phyloP scores from a whole-genome alignment of 1,140 invertebrate genomes.

The Hyphantria cunea region DNA sequence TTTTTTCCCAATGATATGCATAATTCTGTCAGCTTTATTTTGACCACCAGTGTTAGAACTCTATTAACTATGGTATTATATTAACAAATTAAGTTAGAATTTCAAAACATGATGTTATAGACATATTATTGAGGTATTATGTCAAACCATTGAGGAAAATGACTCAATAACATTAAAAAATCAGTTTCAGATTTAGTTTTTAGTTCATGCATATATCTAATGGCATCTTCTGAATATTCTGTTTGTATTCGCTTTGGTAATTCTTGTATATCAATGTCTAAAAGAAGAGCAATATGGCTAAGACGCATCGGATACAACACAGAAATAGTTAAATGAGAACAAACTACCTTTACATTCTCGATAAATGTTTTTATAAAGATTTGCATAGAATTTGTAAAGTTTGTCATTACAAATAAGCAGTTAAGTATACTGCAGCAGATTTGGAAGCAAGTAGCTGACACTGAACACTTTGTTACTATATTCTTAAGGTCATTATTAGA shows the following conservation, averaged over 20 bases:
- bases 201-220: conserved; percentile 48
- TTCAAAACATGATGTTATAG: no score
- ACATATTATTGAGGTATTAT: no score
- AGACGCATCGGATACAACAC: conserved; percentile 53
- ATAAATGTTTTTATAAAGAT: conserved; percentile 52
- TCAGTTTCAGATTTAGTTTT: conserved; percentile 51
- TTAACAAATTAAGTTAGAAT: no score
- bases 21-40: no score
- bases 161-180: conserved; percentile 61
- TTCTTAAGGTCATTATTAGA: conserved; percentile 34
- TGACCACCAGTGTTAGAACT: no score
- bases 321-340: conserved; percentile 35
- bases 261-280: conserved; percentile 57
- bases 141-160: conserved; percentile 68
- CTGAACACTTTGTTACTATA: conserved; percentile 46
- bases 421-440: conserved; percentile 60
- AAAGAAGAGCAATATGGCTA: conserved; percentile 46
- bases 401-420: conserved; percentile 52
- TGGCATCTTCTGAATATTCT: conserved; percentile 38
- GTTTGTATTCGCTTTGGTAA: conserved; percentile 34
- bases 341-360: conserved; percentile 40
- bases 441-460: conserved; percentile 59
- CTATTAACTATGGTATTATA: no score
- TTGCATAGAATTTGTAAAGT: conserved; percentile 42
- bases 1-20: no score